Evolutionary conservation across 1,140 invertebrate genomes (phyloP), one percentile per base, ranked within the genome.

Genomic region (Lordiphosa mommai): DNA sequence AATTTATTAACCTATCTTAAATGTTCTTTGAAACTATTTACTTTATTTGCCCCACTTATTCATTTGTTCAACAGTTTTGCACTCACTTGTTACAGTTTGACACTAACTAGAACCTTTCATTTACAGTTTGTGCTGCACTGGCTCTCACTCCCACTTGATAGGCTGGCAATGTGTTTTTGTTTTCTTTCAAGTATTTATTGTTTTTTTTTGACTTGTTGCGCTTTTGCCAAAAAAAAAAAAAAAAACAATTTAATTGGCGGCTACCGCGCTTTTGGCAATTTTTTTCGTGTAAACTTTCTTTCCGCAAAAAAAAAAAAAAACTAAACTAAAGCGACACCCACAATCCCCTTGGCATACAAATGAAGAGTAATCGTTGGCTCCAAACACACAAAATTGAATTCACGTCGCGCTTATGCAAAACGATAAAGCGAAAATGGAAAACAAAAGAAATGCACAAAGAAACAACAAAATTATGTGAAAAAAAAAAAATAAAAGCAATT

Each of bases 401-500:
- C 43, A 30, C 53, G 46, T 17, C 46, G 36, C 23, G 59, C 53
- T 63, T 58, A 58, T 43, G 60, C 53, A 63, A 44, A 58, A 29
- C 8, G 9, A 49, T 9, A 43, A 13, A 27, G 27, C 32, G 23
- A 23, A 33, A 7, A 12, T 16, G 32, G 1, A 34, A 34, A 30
- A 33, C 30, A 38, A 48, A 48, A 32, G 46, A 16, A 48, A 48
- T 13, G 33, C 6, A 37, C 12, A 47, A 32, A 16, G n/a, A 23
- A 41, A 14, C 2, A 7, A 61, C 47, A 32, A 48, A 49, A 27
- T 56, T 29, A 48, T 61, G 59, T 61, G 37, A 49, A 57, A 55
- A 61, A 43, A 12, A 59, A 43, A 59, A 60, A 57, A 61, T 17
- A 61, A 61, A 61, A 61, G 59, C 52, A 49, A 57, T 61, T 57